Evolutionary conservation across 1,140 invertebrate species (phyloP).

Genomic region (Arion vulgaris): DNA sequence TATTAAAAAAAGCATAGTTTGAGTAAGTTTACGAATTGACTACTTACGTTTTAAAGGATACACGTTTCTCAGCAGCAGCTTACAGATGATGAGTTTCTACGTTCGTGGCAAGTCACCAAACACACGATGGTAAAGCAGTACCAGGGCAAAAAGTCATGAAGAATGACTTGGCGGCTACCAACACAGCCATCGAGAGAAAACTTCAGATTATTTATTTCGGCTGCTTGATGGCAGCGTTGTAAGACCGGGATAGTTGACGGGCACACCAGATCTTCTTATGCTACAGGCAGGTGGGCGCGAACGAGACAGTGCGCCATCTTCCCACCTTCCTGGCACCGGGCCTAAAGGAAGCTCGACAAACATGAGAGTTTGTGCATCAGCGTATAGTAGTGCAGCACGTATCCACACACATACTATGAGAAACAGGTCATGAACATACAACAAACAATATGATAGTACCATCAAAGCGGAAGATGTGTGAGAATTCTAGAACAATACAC

Average conservation of each 20-base stretch:
- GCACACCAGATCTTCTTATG: background rate
- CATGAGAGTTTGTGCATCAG: too few species aligned
- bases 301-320: background rate
- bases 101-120: background rate
- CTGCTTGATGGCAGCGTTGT: background rate
- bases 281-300: background rate
- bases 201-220: background rate
- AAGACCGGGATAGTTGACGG: background rate
- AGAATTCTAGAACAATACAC: too few species aligned
- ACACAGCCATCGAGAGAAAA: background rate
- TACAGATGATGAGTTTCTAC: background rate
- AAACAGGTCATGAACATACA: too few species aligned
- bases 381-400: too few species aligned
- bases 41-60: slow-evolving; percentile 1
- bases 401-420: too few species aligned
- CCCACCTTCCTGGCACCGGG: background rate
- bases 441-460: too few species aligned
- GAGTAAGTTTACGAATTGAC: background rate
- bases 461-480: too few species aligned
- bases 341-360: background rate
- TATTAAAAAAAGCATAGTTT: too few species aligned
- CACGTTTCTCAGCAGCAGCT: background rate
- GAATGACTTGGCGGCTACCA: background rate
- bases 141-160: background rate
- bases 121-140: background rate